These are phyloP conservation scores for Dolichoris vasculosae DNA, from an alignment of 1,140 invertebrate genomes.

Conservation along the genomic window DNA sequence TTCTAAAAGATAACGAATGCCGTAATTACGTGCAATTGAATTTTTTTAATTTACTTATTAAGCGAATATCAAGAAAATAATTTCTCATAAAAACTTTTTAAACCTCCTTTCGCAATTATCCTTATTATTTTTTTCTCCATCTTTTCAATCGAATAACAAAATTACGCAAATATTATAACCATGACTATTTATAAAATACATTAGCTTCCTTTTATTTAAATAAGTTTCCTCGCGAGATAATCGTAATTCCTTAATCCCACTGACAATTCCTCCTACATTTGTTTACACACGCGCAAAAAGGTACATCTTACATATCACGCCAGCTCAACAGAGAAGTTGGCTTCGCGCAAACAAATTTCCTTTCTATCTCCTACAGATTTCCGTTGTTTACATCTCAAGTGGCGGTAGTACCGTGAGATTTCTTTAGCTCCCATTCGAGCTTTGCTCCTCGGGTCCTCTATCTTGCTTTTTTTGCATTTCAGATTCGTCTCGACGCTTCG, in stretches of 20 bases:
- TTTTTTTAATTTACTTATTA: conserved; percentile 25
- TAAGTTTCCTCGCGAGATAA: background rate
- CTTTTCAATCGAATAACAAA: too few species aligned
- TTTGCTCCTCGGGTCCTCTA: background rate
- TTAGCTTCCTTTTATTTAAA: background rate
- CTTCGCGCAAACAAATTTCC: conserved; percentile 53
- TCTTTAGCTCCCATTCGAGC: background rate
- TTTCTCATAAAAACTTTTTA: background rate
- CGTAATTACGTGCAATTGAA: background rate
- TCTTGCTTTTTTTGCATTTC: background rate
- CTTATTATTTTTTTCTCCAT: background rate
- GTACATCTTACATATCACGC: background rate
- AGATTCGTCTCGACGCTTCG: background rate
- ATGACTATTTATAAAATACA: too few species aligned
- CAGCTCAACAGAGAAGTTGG: background rate
- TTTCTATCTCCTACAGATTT: conserved; percentile 52
- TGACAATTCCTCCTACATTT: background rate
- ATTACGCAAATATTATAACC: too few species aligned
- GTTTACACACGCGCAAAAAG: background rate
- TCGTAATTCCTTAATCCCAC: background rate
- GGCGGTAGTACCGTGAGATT: background rate
- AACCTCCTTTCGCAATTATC: background rate
- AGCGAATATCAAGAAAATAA: background rate
- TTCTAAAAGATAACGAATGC: background rate
- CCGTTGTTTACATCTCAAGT: conserved; percentile 23